These are phyloP conservation scores for Hesperia comma DNA, from an alignment of 2,888 invertebrate species.

Conservation along the genomic window DNA sequence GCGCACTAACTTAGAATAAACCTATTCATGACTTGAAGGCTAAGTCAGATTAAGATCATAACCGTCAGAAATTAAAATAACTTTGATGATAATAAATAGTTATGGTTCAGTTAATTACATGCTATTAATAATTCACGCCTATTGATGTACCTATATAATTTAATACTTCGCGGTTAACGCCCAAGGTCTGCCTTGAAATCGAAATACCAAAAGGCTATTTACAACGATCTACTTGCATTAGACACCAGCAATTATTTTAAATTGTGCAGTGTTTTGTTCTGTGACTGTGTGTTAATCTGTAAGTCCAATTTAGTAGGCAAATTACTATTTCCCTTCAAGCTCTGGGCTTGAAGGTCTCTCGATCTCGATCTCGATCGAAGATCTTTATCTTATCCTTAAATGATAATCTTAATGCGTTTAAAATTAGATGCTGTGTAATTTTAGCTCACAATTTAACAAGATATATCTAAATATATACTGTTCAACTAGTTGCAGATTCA, in stretches of 20 bases:
- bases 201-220: conserved; percentile 55
- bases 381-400: conserved; percentile 34
- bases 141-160: not conserved
- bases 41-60: too few species aligned
- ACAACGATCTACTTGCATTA: conserved; percentile 54
- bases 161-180: conserved; percentile 50
- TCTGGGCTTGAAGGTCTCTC: conserved; percentile 47
- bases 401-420: conserved; percentile 29
- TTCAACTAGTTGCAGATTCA: not conserved
- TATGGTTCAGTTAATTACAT: too few species aligned
- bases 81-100: too few species aligned
- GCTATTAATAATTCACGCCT: too few species aligned
- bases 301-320: conserved; percentile 55
- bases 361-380: conserved; percentile 40
- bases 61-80: too few species aligned
- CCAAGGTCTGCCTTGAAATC: conserved; percentile 52
- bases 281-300: conserved; percentile 50
- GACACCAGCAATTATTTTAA: conserved; percentile 59
- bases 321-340: conserved; percentile 58
- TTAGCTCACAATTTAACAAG: not conserved
- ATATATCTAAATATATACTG: not conserved
- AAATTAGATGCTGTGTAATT: conserved; percentile 4
- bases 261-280: conserved; percentile 59
- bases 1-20: too few species aligned
- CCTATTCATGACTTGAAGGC: too few species aligned